Percentiles rank a stretch among this genome's conserved stretches.
phyloP scores from a whole-genome alignment of 64 coral and sea anemone species.

The Montipora capricornis region DNA sequence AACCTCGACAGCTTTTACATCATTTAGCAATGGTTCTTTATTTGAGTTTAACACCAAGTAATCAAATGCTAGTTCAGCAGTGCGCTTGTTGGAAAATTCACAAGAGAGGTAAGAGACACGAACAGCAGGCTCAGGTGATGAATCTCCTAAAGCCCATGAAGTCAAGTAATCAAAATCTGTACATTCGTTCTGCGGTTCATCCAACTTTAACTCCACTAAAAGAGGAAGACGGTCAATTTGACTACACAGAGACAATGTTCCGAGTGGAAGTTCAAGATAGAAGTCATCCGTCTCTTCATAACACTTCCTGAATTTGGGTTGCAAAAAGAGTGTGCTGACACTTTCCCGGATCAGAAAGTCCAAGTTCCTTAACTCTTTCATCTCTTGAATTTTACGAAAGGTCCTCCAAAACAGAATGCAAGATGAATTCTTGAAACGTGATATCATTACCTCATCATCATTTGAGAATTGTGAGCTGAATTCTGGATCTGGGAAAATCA shows the following conservation, averaged over 20 bases:
- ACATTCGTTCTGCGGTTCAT: neutral
- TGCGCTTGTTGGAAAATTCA: neutral
- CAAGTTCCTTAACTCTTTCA: neutral
- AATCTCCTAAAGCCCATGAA: neutral
- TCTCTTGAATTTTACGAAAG: neutral
- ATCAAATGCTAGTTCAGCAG: conserved; percentile 4
- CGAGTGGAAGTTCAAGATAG: neutral
- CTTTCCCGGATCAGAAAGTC: neutral
- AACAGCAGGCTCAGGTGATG: neutral
- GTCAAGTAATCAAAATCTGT: neutral
- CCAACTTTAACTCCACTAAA: neutral
- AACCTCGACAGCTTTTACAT: neutral
- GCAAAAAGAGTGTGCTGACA: conserved; percentile 28
- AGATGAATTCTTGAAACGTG: neutral
- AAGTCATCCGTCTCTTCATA: neutral
- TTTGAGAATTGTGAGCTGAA: neutral
- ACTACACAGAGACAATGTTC: neutral
- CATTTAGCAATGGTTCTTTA: neutral
- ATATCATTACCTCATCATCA: neutral
- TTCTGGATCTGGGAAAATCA: neutral
- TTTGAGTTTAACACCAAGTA: neutral
- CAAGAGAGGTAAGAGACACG: conserved; percentile 9
- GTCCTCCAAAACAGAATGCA: neutral
- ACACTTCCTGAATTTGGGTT: conserved; percentile 32
- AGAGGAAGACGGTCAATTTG: conserved; percentile 4